A percentile compares a stretch with the other conserved stretches of the same genome.
Evolutionary conservation across 2,113 vertebrate species (phyloP).

Genomic region (Ammodytes dubius): DNA sequence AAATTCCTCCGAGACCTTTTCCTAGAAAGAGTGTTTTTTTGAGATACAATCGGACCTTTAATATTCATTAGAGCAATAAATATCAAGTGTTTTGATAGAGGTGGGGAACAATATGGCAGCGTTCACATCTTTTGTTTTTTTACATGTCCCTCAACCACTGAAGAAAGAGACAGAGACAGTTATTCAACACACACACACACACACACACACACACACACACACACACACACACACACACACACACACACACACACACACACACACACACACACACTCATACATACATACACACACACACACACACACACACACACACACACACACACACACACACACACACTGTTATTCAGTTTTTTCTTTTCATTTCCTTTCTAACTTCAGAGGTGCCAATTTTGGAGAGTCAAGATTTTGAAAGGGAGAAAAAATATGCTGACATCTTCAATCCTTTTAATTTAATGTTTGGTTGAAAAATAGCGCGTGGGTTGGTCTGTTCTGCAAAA

Average conservation of each 20-base stretch:
- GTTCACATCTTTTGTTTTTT: slow-evolving; percentile 1
- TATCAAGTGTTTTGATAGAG: not conserved
- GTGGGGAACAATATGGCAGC: not conserved
- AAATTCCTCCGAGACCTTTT: slow-evolving; percentile 11
- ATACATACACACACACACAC: no score
- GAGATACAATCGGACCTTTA: not conserved
- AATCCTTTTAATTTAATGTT: not conserved
- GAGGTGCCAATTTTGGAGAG: not conserved
- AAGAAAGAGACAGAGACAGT: not conserved
- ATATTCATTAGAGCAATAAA: not conserved
- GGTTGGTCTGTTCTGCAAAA: not conserved
- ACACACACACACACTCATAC: no score
- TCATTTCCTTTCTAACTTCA: not conserved
- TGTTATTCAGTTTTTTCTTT: not conserved
- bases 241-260: no score
- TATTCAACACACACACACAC: not conserved
- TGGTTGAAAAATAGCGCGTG: not conserved
- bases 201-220: no score
- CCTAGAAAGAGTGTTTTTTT: slow-evolving; percentile 7
- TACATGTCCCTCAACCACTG: not conserved
- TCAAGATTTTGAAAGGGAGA: not conserved
- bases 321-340: no score
- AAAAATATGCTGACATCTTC: not conserved
- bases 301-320: no score
- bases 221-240: no score